Evolutionary conservation across 2,113 vertebrate genomes (phyloP).

Genomic region (Apodemus sylvaticus): DNA sequence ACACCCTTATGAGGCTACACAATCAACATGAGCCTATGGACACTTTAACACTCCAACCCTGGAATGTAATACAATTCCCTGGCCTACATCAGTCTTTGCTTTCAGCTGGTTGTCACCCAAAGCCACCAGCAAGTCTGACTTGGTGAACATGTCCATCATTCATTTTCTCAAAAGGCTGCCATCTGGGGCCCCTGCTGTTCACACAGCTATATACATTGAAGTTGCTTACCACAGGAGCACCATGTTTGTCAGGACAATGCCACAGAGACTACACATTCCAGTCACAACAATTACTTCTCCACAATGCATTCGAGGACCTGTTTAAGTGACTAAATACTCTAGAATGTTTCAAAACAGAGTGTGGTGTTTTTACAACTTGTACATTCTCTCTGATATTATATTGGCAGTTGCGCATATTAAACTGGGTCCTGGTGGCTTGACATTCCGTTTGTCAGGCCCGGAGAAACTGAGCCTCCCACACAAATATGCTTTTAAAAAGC

Average conservation of each 20-base stretch:
- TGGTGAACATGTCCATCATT: background rate
- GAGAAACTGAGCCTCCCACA: background rate
- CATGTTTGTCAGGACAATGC: too few relatives aligned
- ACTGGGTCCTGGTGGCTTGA: background rate
- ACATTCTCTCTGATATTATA: background rate
- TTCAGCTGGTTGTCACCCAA: background rate
- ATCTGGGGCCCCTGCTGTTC: too few relatives aligned
- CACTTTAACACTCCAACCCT: background rate
- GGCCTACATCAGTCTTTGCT: background rate
- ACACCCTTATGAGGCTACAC: background rate
- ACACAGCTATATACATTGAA: too few relatives aligned
- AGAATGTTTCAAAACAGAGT: too few relatives aligned
- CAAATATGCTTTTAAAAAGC: background rate
- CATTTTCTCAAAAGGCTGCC: background rate
- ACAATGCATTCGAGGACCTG: accelerated
- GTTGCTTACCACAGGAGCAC: background rate
- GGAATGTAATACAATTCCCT: background rate
- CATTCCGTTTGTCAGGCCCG: background rate
- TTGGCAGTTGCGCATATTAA: background rate
- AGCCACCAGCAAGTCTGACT: background rate
- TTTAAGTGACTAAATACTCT: background rate
- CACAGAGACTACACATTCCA: background rate
- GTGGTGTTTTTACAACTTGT: background rate
- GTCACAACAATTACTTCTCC: accelerated
- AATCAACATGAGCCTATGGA: background rate